A percentile compares a stretch with the other conserved stretches of the same genome.
These are phyloP conservation scores for Zophobas atratus DNA, from an alignment of 1,140 invertebrate genomes.

Conservation along the genomic window DNA sequence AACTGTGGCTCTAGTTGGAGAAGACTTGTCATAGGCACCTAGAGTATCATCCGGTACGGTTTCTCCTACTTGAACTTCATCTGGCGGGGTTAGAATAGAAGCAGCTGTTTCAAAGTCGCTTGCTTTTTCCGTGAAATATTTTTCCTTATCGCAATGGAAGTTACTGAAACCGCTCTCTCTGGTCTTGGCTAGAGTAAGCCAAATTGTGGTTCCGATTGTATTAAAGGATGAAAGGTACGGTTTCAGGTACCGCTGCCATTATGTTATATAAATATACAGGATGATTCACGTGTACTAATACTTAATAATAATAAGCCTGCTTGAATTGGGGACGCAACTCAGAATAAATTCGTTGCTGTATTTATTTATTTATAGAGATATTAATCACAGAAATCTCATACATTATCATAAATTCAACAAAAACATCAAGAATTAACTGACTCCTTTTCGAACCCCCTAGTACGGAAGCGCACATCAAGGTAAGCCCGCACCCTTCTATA, in stretches of 20 bases:
- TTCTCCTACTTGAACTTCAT: slow-evolving; percentile 62
- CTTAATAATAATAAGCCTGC: no score
- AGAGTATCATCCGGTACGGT: slow-evolving; percentile 59
- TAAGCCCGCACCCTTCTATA: no score
- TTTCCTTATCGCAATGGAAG: slow-evolving; percentile 72
- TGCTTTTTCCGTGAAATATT: slow-evolving; percentile 64
- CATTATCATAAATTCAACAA: no score
- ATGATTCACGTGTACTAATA: no score
- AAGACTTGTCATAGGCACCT: slow-evolving; percentile 58
- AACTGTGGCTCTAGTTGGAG: slow-evolving; percentile 55
- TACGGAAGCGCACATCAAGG: no score
- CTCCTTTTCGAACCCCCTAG: no score
- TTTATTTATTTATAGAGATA: no score
- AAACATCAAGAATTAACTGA: no score
- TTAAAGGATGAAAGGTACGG: slow-evolving; percentile 54
- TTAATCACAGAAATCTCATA: no score
- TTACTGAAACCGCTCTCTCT: slow-evolving; percentile 67
- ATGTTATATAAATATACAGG: slow-evolving; percentile 10
- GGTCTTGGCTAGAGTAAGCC: no score
- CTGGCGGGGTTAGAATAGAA: slow-evolving; percentile 57
- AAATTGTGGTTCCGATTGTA: slow-evolving; percentile 27
- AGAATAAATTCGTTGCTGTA: no score
- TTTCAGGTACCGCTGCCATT: slow-evolving; percentile 47
- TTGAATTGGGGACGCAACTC: no score
- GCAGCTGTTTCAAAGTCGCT: slow-evolving; percentile 61